Evolutionary conservation across 2,888 invertebrate genomes (phyloP), one percentile per base, ranked within the genome.

Genomic region (Mythimna vitellina): DNA sequence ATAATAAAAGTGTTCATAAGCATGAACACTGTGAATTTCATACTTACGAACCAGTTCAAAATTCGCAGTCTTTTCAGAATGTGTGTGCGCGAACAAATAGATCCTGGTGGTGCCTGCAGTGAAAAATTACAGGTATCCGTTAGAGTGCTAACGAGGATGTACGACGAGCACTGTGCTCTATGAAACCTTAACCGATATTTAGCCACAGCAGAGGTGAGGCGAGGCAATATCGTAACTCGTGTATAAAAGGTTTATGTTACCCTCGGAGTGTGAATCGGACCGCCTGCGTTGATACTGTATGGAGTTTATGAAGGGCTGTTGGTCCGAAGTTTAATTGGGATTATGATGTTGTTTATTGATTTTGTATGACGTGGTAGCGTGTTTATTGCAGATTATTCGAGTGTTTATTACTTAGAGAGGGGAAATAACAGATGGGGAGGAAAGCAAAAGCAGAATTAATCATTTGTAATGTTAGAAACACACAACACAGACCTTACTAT

Each of bases 61-160:
- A 46, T 0, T 46, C 25, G 14, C 35, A 63, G 29, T 67, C 65
- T 70, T 64, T 65, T 49, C 38, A 32, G 25, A 5, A 81, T n/a
- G n/a, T n/a, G n/a, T n/a, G 82, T 85, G 79, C 68, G 78, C 75
- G 76, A 73, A 65, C 73, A 71, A 79, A 84, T 46, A 46, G 6
- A 3, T 46, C 46, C 46, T 46, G 5, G 42, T 86, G 84, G 80
- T 74, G 74, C 65, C 65, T 70, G 68, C 70, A 65, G 82, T 84
- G 87, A 86, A 83, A 86, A 89, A 90, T 89, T 83, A 83, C 83
- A 83, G 87, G 86, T 87, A 87, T 87, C 84, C 77, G 85, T 86
- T 84, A 88, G 76, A 78, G 78, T 75, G 80, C 83, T 83, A 89
- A 89, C 86, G 70, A 90, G 87, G 78, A 91, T 86, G 78, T 87